Evolutionary conservation across 1,140 invertebrate species (phyloP).

Genomic region (Microplitis demolitor): DNA sequence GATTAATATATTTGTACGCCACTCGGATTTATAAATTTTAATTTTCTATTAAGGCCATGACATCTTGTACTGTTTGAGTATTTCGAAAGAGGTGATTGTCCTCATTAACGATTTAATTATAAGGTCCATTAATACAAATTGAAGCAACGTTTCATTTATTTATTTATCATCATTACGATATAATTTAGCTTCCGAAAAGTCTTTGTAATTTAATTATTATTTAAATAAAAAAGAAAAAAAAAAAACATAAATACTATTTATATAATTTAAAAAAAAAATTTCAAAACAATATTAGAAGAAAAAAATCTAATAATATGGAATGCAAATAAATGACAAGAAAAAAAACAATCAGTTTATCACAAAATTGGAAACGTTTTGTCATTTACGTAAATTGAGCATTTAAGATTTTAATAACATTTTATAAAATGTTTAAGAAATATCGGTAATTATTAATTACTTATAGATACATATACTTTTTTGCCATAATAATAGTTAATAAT

Average conservation of each 20-base stretch:
- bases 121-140: background rate
- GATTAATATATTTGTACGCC: constrained; percentile 7
- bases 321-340: constrained; percentile 1
- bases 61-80: constrained; percentile 22
- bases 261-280: background rate
- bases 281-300: background rate
- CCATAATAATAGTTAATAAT: background rate
- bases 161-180: too few relatives aligned
- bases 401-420: background rate
- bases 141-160: background rate
- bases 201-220: too few relatives aligned
- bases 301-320: background rate
- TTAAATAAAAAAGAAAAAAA: too few relatives aligned
- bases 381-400: background rate
- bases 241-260: background rate
- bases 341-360: background rate
- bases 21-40: background rate
- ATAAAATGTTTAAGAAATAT: background rate
- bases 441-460: background rate
- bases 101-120: background rate
- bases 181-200: too few relatives aligned
- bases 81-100: constrained; percentile 18
- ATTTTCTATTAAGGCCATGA: constrained; percentile 17
- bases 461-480: background rate
- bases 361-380: constrained; percentile 9